Conservation (phyloP, 2,888 invertebrate species). For the Caenorhabditis doughertyi region DNA sequence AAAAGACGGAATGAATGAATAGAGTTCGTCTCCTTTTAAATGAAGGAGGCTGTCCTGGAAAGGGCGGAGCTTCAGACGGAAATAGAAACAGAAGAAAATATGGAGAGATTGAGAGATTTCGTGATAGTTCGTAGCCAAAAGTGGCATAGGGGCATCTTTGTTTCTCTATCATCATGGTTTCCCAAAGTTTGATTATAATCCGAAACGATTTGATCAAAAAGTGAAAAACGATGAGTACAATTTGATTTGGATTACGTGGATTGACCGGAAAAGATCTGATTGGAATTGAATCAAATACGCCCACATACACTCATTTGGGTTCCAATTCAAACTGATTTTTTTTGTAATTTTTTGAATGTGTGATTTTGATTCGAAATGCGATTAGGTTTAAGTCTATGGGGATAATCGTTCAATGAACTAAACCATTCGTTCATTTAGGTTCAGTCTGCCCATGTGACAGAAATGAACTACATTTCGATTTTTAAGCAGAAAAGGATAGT, state of each 20-base stretch:
- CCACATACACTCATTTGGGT: conserved; percentile 33
- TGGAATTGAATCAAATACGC: conserved; percentile 28
- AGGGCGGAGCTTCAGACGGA: conserved; percentile 32
- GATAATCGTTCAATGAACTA: conserved; percentile 25
- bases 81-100: not conserved
- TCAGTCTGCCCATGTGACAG: not conserved
- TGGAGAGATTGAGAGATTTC: conserved; percentile 6
- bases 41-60: not conserved
- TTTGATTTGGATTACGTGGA: conserved; percentile 8
- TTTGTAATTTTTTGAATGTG: not conserved
- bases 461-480: not conserved
- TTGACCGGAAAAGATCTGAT: conserved; percentile 14
- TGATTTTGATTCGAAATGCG: conserved; percentile 25
- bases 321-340: too few species aligned
- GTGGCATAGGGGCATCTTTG: not conserved
- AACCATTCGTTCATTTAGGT: not conserved
- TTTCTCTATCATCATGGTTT: not conserved
- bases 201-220: conserved; percentile 25
- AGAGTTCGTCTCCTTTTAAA: conserved; percentile 26
- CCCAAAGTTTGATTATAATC: conserved; percentile 41
- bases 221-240: not conserved
- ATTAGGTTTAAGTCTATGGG: not conserved
- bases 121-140: conserved; percentile 39
- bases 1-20: conserved; percentile 8
- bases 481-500: not conserved